Evolutionary conservation across 2,888 invertebrate species (phyloP).

Genomic region (Xestia sexstrigata): DNA sequence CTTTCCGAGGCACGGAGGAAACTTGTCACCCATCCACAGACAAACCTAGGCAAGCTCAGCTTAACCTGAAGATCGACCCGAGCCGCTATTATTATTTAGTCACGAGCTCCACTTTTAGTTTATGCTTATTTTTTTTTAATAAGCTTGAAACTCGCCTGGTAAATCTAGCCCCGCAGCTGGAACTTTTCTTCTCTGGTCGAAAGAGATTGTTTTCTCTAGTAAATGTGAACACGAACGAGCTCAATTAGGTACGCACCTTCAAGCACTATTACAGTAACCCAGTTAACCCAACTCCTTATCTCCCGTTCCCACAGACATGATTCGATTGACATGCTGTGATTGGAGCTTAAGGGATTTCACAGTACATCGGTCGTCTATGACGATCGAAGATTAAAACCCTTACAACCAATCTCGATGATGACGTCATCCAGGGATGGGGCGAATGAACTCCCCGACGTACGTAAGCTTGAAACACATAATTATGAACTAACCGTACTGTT

Average conservation of each 20-base stretch:
- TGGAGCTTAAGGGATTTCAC: conserved; percentile 34
- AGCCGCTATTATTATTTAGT: too few relatives aligned
- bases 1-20: too few relatives aligned
- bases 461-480: not conserved
- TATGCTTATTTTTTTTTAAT: too few relatives aligned
- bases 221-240: not conserved
- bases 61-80: too few relatives aligned
- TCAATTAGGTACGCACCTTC: too few relatives aligned
- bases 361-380: not conserved
- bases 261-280: not conserved
- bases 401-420: conserved; percentile 25
- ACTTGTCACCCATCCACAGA: too few relatives aligned
- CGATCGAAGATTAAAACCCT: conserved; percentile 29
- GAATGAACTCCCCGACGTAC: not conserved
- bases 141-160: not conserved
- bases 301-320: conserved; percentile 14
- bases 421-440: conserved; percentile 22
- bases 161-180: not conserved
- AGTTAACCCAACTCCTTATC: not conserved
- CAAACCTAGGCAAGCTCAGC: too few relatives aligned
- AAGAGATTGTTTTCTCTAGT: not conserved
- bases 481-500: not conserved
- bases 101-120: too few relatives aligned
- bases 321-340: conserved; percentile 25
- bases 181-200: not conserved